phyloP scores from a whole-genome alignment of 2,113 vertebrate genomes.

The Camelus dromedarius region DNA sequence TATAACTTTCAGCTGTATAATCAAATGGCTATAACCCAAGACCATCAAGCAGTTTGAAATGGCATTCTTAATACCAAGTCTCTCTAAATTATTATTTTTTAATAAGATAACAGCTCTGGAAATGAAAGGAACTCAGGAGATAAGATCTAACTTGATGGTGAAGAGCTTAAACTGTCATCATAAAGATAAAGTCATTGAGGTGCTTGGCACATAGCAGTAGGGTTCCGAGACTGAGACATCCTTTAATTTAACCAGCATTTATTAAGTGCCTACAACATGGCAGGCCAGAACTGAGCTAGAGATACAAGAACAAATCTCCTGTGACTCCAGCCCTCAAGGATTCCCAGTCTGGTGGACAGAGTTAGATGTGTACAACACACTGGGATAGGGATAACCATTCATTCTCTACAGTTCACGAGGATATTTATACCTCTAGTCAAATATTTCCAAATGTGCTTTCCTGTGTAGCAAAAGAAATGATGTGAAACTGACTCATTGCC shows the following conservation, averaged over 20 bases:
- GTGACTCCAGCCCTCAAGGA: background rate
- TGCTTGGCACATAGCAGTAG: background rate
- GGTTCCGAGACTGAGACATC: background rate
- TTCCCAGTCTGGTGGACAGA: background rate
- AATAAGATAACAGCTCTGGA: slow-evolving; percentile 12
- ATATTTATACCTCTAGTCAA: background rate
- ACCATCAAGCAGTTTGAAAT: slow-evolving; percentile 81
- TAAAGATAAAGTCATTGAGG: background rate
- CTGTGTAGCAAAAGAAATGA: background rate
- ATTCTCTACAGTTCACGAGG: background rate
- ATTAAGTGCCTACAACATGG: background rate
- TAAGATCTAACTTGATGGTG: background rate
- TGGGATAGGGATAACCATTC: background rate
- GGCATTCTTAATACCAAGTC: slow-evolving; percentile 71
- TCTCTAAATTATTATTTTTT: slow-evolving; percentile 65
- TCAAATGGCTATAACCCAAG: slow-evolving; percentile 82
- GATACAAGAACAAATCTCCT: background rate
- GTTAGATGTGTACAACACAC: background rate
- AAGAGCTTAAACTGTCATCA: slow-evolving; percentile 36
- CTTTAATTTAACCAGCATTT: slow-evolving; percentile 25
- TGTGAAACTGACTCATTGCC: background rate
- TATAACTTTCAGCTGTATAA: slow-evolving; percentile 77
- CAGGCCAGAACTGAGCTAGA: background rate
- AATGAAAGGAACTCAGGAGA: background rate
- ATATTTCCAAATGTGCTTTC: background rate